These are phyloP conservation scores for Syngnathus typhle DNA, from an alignment of 2,113 vertebrate genomes.

Conservation along the genomic window DNA sequence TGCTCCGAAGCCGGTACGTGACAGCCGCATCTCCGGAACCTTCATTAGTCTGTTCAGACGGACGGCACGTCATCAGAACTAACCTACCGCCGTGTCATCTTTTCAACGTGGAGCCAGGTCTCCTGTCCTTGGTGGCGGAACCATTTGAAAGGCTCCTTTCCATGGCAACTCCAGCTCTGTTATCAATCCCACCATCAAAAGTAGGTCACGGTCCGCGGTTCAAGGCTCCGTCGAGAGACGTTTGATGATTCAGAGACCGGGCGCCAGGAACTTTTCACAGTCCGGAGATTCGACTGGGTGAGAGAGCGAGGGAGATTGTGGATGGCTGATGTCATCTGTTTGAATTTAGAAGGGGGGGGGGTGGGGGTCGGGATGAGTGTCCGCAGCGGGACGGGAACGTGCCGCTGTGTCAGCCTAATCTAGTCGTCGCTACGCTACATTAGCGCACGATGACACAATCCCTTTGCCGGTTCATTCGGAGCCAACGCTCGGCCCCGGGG, in stretches of 20 bases:
- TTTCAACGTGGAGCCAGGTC: constrained; percentile 27
- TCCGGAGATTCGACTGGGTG: background rate
- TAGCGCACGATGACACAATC: constrained; percentile 59
- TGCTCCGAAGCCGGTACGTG: background rate
- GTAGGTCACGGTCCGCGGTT: constrained; percentile 3
- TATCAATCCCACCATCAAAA: constrained; percentile 24
- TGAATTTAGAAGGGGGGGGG: constrained; percentile 31
- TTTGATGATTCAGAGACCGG: background rate
- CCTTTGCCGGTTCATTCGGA: constrained; percentile 43
- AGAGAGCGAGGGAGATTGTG: constrained; percentile 29
- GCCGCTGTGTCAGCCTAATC: constrained; percentile 68
- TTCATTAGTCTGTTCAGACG: background rate
- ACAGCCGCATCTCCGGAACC: background rate
- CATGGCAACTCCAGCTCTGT: constrained; percentile 35
- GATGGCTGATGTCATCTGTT: constrained; percentile 62
- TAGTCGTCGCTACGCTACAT: constrained; percentile 42
- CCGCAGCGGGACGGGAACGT: constrained; percentile 36
- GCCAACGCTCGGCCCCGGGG: background rate
- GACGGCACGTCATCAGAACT: background rate
- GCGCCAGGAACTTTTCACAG: background rate
- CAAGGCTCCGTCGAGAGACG: background rate
- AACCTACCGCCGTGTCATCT: constrained; percentile 55
- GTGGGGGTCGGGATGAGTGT: constrained; percentile 8
- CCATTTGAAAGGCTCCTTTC: constrained; percentile 46
- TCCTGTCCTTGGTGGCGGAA: constrained; percentile 22